phyloP scores from a whole-genome alignment of 2,113 vertebrate species.

The Heterocephalus glaber region DNA sequence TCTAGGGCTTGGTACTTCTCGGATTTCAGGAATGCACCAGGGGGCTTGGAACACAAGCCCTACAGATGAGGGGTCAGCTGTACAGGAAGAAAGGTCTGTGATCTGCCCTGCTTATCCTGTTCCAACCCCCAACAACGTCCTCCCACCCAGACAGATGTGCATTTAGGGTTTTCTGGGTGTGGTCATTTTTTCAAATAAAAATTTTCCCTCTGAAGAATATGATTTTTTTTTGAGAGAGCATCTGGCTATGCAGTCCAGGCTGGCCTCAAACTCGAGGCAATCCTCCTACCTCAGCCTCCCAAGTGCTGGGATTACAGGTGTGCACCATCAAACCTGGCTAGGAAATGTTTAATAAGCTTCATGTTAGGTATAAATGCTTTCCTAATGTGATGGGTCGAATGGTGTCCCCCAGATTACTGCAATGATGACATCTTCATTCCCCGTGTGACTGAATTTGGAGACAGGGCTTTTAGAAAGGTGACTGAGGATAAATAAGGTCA shows the following conservation, averaged over 20 bases:
- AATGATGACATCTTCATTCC: too few relatives aligned
- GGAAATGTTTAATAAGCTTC: background rate
- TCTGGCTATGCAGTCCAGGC: background rate
- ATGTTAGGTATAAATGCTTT: background rate
- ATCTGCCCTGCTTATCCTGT: too few relatives aligned
- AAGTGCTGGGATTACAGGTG: background rate
- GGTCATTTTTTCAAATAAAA: too few relatives aligned
- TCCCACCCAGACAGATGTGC: too few relatives aligned
- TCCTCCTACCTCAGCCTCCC: background rate
- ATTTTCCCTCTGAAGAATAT: background rate
- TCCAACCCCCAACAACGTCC: too few relatives aligned
- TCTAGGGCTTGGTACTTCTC: too few relatives aligned
- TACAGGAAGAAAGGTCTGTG: too few relatives aligned
- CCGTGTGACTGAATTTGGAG: background rate
- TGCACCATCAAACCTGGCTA: background rate
- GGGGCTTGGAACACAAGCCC: too few relatives aligned
- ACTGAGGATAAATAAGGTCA: background rate
- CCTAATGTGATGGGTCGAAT: rapidly evolving
- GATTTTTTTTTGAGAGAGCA: background rate
- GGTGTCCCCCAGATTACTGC: rapidly evolving
- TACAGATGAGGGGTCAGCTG: too few relatives aligned
- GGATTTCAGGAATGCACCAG: too few relatives aligned
- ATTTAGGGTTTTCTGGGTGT: too few relatives aligned
- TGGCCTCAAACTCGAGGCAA: background rate
- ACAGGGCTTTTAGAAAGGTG: background rate